A percentile compares a stretch with the other conserved stretches of the same genome.
Evolutionary conservation across 2,888 invertebrate genomes (phyloP).

Genomic region (Drosophila bunnanda): DNA sequence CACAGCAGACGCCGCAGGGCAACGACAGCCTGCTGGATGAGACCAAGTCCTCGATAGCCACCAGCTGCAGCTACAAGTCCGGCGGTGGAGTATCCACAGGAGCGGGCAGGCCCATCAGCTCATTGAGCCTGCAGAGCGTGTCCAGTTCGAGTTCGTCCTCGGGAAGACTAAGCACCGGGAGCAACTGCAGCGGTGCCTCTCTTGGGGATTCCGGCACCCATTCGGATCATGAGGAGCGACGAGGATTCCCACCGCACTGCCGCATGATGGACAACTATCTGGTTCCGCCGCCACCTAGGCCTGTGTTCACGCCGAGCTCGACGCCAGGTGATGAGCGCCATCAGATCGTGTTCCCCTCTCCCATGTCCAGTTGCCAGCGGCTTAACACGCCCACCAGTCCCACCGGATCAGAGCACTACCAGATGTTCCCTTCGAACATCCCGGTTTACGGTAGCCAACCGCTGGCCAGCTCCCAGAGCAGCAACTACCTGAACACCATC

Average conservation of each 20-base stretch:
- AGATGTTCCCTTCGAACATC: slow-evolving; percentile 84
- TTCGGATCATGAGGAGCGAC: slow-evolving; percentile 92
- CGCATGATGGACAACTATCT: slow-evolving; percentile 87
- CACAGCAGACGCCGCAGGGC: slow-evolving; percentile 57
- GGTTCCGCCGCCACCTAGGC: slow-evolving; percentile 88
- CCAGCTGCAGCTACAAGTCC: slow-evolving; percentile 82
- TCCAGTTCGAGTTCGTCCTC: slow-evolving; percentile 90
- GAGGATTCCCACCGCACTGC: slow-evolving; percentile 71
- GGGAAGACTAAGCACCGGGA: slow-evolving; percentile 92
- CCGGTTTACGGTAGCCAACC: slow-evolving; percentile 82
- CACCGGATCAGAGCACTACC: slow-evolving; percentile 83
- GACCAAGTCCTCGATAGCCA: slow-evolving; percentile 83
- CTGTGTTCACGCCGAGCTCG: slow-evolving; percentile 83
- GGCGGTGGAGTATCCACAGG: slow-evolving; percentile 65
- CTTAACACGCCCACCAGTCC: slow-evolving; percentile 83
- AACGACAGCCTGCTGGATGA: slow-evolving; percentile 82
- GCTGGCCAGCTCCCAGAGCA: slow-evolving; percentile 77
- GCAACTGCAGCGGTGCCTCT: slow-evolving; percentile 90
- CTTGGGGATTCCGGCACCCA: slow-evolving; percentile 94
- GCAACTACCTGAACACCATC: slow-evolving; percentile 83
- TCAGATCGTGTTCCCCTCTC: slow-evolving; percentile 82
- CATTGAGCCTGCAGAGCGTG: slow-evolving; percentile 88
- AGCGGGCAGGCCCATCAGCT: slow-evolving; percentile 87
- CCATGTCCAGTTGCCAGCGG: slow-evolving; percentile 80
- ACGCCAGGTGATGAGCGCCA: slow-evolving; percentile 84